Evolutionary conservation across 2,888 invertebrate genomes (phyloP), one percentile per base, ranked within the genome.

Genomic region (Diplolepis rosae): DNA sequence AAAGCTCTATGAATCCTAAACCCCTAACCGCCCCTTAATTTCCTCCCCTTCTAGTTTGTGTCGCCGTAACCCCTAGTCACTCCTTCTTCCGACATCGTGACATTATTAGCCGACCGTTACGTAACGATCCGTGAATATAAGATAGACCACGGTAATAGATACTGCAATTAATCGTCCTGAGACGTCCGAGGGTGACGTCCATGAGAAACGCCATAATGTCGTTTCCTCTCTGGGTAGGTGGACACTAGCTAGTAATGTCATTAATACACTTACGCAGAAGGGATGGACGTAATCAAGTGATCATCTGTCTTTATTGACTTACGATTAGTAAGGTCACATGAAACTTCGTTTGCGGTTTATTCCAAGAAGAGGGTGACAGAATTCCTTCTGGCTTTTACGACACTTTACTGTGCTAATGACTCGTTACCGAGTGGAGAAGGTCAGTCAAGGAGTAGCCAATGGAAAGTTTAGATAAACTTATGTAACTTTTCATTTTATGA

Each of bases 101-200:
- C 80, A 77, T 87, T 85, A 85, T 85, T 86, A 84, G 81, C 79
- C 76, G 73, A 72, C 77, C 80, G 79, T 79, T 77, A 79, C 82
- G 85, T 83, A 87, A 86, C 86, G 85, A 86, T 79, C 84, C 84
- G 83, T 85, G 85, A 87, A 88, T 87, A 80, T 82, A 70, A 83
- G 83, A 87, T 85, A 82, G 80, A 82, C 78, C 72, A 73, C 68
- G 81, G 74, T 75, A 75, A 83, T 82, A 81, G 82, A 84, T 83
- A 76, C 76, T 79, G 82, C 82, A 83, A 84, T 84, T 84, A 83
- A 84, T 84, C 82, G 79, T 73, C 68, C 74, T 69, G 71, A 65
- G 61, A 61, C 7, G 61, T 61, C 15, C 18, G 71, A 65, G 71
- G 70, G 51, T 54, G 75, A 71, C 69, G 72, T 32, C 32, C 18